phyloP scores from a whole-genome alignment of 2,797 vertebrate species.

The Oryzias dopingdopingensis region DNA sequence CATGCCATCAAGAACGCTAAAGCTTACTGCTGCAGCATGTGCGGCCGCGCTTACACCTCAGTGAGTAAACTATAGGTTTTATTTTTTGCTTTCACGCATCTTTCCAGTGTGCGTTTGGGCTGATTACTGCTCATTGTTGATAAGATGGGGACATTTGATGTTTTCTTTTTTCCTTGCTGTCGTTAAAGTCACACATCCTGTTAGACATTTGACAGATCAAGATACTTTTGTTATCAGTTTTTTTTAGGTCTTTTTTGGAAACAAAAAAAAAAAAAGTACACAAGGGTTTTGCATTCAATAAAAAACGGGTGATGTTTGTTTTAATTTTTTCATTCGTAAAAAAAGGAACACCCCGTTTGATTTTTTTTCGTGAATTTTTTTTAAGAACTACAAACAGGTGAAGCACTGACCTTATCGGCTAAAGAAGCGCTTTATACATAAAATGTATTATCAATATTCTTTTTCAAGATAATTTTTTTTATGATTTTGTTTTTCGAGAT shows the following conservation, averaged over 20 bases:
- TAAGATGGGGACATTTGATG: slow-evolving; percentile 25
- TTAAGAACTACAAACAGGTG: too few species aligned
- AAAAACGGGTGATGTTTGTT: too few species aligned
- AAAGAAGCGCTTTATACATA: too few species aligned
- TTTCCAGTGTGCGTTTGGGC: neutral
- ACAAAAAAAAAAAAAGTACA: neutral
- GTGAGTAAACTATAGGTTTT: slow-evolving; percentile 75
- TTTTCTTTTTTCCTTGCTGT: neutral
- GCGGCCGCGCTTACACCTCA: slow-evolving; percentile 95
- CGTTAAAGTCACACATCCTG: slow-evolving; percentile 19
- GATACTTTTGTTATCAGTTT: neutral
- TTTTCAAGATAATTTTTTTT: too few species aligned
- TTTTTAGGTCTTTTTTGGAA: neutral
- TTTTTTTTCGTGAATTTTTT: too few species aligned
- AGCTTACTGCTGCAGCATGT: slow-evolving; percentile 99
- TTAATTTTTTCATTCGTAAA: too few species aligned
- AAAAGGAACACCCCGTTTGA: too few species aligned
- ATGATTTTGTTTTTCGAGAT: too few species aligned
- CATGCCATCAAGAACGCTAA: slow-evolving; percentile 99
- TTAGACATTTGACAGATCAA: slow-evolving; percentile 2
- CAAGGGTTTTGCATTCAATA: too few species aligned
- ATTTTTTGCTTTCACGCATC: neutral
- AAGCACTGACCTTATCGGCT: too few species aligned
- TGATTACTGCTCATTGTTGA: neutral
- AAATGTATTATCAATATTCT: too few species aligned